Conservation (phyloP, 2,113 vertebrate genomes). For the Rhabdornis inornatus region DNA sequence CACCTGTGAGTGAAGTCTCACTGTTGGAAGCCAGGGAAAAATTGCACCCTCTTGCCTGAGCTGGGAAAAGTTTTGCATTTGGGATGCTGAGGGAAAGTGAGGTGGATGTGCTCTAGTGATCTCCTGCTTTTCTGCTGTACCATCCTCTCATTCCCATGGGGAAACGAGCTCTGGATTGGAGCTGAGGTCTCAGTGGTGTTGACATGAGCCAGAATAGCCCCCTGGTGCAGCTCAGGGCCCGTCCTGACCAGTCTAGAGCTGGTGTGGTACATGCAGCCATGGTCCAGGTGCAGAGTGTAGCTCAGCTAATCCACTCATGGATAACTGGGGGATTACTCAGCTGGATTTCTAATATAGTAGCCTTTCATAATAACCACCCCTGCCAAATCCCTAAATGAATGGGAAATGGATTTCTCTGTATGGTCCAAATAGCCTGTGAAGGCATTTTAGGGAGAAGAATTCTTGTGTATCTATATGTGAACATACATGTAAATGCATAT, state of each 20-base stretch:
- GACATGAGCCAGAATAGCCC: background rate
- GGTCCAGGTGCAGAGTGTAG: background rate
- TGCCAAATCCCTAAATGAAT: background rate
- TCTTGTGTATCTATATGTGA: background rate
- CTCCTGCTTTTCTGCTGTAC: background rate
- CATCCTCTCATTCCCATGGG: rapidly evolving
- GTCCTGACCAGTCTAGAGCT: background rate
- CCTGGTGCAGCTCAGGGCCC: background rate
- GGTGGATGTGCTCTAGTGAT: rapidly evolving
- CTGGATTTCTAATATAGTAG: constrained; percentile 3
- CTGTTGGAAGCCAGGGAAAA: background rate
- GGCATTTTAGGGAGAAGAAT: background rate
- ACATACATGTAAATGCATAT: too few species aligned
- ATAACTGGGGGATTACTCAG: background rate
- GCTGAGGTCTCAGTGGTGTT: background rate
- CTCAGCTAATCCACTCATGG: background rate
- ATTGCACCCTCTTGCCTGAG: background rate
- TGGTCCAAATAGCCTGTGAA: background rate
- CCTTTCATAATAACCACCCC: background rate
- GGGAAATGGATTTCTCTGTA: constrained; percentile 18
- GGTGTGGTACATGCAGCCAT: background rate
- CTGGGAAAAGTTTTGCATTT: background rate
- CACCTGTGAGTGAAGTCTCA: background rate
- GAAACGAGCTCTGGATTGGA: background rate
- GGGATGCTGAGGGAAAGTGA: background rate